Base-by-base conservation (phyloP, 2,888 invertebrate species). In the Escarpia spicata region DNA sequence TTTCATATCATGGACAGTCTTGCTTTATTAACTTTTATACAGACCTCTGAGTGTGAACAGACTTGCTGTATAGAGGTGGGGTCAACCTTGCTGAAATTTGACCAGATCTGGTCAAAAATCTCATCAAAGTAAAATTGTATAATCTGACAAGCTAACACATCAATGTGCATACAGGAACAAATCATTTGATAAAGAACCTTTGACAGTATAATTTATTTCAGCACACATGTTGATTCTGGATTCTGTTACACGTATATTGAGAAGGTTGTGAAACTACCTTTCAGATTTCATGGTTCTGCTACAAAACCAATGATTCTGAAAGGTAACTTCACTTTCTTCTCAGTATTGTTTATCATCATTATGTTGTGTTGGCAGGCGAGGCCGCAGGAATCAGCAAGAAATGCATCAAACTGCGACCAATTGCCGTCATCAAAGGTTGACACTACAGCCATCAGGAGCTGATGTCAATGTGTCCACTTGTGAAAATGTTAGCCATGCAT, bases 371-470 rank as follows among this genome's bases (percentile, higher is more conserved):
- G 94, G 15, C 94, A 96, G 96, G 96, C 95, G 99, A 99, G 96
- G 98, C 98, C 43, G 99, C 99, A 89, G 99, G 99, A 31, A 99
- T 99, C 93, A 99, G 99, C 95, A 98, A 98, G 96, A 99, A 99
- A 96, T 98, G 98, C 95, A 98, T 99, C 90, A 99, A 99, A 97
- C 97, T 99, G 95, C 97, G 99, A 95, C 99, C 99, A 0, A 99
- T 99, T 96, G 99, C 99, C 93, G 99, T 99, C 45, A 99, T 99
- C 95, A 99, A 99, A 97, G 99, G 99, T 93, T 99, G 97, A 26
- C 75, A 26, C 26, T 75, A 26, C 75, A 19, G 75, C 1, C 2
- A 6, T 75, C n/a, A 75, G 19, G 75, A n/a, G 2, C 26, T 75
- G 19, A 75, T 2, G 26, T 75, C 19, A 75, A 3, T 75, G 75